These are phyloP conservation scores for Cheilosia vulpina DNA, from an alignment of 2,888 invertebrate species.

Conservation along the genomic window DNA sequence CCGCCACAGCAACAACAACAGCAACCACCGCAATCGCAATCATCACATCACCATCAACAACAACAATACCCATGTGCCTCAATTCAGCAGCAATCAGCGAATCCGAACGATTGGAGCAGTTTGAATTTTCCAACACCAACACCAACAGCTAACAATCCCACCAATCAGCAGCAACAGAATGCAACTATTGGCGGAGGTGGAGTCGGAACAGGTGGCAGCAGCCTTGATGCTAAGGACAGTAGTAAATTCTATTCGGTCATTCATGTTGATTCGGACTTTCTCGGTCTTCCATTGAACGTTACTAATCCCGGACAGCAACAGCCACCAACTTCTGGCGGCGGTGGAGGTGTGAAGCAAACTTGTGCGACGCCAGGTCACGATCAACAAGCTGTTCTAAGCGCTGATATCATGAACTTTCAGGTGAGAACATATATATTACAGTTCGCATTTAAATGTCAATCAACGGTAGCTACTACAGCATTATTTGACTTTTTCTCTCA, in stretches of 20 bases:
- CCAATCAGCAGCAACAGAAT: constrained; percentile 76
- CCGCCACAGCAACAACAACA: constrained; percentile 66
- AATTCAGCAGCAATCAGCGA: constrained; percentile 76
- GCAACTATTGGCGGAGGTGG: constrained; percentile 65
- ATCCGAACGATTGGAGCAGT: constrained; percentile 78
- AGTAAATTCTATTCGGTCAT: constrained; percentile 82
- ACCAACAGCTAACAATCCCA: constrained; percentile 72
- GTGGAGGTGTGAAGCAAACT: constrained; percentile 72
- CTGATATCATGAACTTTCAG: constrained; percentile 82
- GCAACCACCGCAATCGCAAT: constrained; percentile 75
- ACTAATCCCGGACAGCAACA: constrained; percentile 53
- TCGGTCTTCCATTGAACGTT: constrained; percentile 83
- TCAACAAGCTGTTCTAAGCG: constrained; percentile 78
- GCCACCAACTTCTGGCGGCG: constrained; percentile 73
- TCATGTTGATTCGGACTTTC: constrained; percentile 81
- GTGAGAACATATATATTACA: constrained; percentile 66
- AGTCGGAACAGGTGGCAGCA: constrained; percentile 57
- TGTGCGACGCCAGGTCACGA: constrained; percentile 77
- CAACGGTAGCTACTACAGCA: too few relatives aligned
- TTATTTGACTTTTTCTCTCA: too few relatives aligned
- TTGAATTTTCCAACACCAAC: constrained; percentile 73
- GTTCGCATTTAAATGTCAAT: background rate
- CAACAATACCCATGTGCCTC: constrained; percentile 77
- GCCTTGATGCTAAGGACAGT: constrained; percentile 80
- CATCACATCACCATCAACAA: constrained; percentile 76